Base-by-base conservation (phyloP, 2,888 invertebrate species). In the Sphinx pinastri region DNA sequence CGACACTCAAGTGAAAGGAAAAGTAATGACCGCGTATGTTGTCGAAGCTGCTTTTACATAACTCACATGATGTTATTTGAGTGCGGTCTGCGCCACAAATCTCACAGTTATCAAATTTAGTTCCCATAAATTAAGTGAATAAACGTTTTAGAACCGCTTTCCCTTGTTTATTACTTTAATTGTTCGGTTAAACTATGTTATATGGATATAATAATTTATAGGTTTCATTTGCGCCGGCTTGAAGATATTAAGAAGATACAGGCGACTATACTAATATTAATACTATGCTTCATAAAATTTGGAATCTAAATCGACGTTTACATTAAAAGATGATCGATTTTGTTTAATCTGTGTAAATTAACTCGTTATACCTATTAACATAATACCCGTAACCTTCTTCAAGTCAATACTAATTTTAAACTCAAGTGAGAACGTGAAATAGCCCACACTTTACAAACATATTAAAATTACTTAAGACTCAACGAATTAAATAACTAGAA, bases 1-100 rank as follows among this genome's bases (percentile, higher is more conserved):
- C 19, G 19, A 63, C 49, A 12, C 47, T 63, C 19, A 19, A 45
- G 63, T 63, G 63, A 63, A 63, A 63, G 63, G 19, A 63, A 63
- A 63, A 63, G 63, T 63, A 49, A 49, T 63, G 63, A 47, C 16
- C 16, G 49, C 19, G 49, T 49, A 49, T 49, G 47, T 5, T 63
- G 49, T 63, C 49, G 16, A 63, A 63, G 13, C 19, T 63, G 63
- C n/a, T n/a, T 45, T 63, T 47, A 63, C 49, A 19, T 49, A 16
- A 63, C 63, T 19, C 60, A 63, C 19, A 49, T 63, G 47, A 49
- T 55, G 16, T 54, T 47, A 25, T 60, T 12, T 12, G 14, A 60
- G 11, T 16, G 47, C 38, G 0, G 13, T 25, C 57, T 31, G 57
- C 13, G 45, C 19, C 49, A 63, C 13, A 63, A 63, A 45, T 11